Evolutionary conservation across 2,888 invertebrate species (phyloP).

Genomic region (Callyntrura sp.): DNA sequence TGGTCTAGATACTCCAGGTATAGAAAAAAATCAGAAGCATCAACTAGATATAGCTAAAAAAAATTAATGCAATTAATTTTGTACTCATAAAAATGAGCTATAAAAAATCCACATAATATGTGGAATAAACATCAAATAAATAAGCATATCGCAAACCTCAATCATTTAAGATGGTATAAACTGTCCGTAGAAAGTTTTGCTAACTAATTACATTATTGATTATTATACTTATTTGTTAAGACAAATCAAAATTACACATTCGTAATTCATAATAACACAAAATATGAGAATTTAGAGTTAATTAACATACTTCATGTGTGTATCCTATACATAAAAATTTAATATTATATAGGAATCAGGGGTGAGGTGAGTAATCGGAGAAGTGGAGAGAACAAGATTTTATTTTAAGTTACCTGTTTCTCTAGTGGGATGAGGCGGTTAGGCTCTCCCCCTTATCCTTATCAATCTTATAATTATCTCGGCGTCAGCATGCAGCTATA

Average conservation of each 20-base stretch:
- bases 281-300: background rate
- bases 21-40: background rate
- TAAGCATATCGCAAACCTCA: constrained; percentile 71
- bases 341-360: background rate
- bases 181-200: background rate
- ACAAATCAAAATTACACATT: constrained; percentile 35
- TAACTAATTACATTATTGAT: background rate
- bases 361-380: background rate
- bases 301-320: background rate
- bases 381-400: background rate
- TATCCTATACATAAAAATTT: no score
- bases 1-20: no score
- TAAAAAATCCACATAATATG: constrained; percentile 9
- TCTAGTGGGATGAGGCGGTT: no score
- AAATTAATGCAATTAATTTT: constrained; percentile 18
- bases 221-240: constrained; percentile 23
- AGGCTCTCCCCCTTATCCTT: no score
- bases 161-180: constrained; percentile 50
- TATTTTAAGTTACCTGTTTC: background rate
- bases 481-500: no score
- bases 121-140: constrained; percentile 47
- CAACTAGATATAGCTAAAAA: background rate
- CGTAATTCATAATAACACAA: background rate
- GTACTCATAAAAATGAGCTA: constrained; percentile 31
- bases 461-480: no score